A percentile compares a stretch with the other conserved stretches of the same genome.
Evolutionary conservation across 2,113 vertebrate genomes (phyloP).

Genomic region (Henicopernis longicauda): DNA sequence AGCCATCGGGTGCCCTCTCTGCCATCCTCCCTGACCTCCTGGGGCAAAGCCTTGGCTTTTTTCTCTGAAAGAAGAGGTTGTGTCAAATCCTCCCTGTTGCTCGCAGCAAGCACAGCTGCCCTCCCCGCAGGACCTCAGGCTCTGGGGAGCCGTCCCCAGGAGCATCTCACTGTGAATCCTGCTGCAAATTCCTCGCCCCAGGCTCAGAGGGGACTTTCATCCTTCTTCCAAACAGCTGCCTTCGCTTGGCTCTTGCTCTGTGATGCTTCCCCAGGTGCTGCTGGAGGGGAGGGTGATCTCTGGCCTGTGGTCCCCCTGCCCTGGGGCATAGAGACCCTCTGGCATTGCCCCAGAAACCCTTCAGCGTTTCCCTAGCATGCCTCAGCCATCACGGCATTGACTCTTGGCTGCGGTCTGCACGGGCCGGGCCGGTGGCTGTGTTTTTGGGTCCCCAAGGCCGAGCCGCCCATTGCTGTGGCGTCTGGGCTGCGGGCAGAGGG

Average conservation of each 20-base stretch:
- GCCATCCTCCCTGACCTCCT: neutral
- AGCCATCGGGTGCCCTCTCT: neutral
- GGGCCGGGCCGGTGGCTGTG: rapidly evolving
- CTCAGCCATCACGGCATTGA: too few species aligned
- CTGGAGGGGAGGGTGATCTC: neutral
- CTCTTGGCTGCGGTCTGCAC: neutral
- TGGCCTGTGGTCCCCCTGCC: neutral
- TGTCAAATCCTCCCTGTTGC: neutral
- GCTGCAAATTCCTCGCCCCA: neutral
- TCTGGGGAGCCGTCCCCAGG: neutral
- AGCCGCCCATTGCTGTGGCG: rapidly evolving
- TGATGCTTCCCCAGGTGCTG: neutral
- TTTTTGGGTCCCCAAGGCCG: neutral
- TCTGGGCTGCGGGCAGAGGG: neutral
- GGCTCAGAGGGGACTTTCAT: neutral
- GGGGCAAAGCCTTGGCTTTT: neutral
- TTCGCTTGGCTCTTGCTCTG: neutral
- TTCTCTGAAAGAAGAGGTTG: neutral
- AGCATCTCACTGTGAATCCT: neutral
- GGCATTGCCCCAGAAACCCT: too few species aligned
- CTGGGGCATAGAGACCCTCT: neutral
- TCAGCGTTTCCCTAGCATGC: too few species aligned
- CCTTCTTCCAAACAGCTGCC: rapidly evolving
- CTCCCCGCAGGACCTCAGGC: neutral
- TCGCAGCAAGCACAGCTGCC: rapidly evolving